Evolutionary conservation across 2,797 vertebrate genomes (phyloP).

Genomic region (Sebastes diploproa): DNA sequence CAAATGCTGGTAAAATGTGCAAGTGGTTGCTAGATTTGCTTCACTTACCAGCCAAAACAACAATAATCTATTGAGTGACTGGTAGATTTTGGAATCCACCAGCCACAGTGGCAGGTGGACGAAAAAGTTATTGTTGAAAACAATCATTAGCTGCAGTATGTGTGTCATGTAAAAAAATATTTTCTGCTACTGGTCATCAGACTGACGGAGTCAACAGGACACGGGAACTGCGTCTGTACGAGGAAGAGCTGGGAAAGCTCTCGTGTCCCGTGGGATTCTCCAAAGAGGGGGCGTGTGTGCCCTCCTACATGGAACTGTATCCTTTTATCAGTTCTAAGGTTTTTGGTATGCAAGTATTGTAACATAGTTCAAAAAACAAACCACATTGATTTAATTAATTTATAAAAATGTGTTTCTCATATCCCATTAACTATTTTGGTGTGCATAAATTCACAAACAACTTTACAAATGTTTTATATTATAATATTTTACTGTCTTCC

Average conservation of each 20-base stretch:
- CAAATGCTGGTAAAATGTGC: neutral
- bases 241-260: conserved; percentile 93
- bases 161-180: neutral
- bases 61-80: too few relatives aligned
- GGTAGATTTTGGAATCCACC: too few relatives aligned
- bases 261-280: conserved; percentile 95
- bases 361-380: too few relatives aligned
- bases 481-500: too few relatives aligned
- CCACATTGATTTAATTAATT: too few relatives aligned
- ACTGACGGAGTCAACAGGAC: conserved; percentile 95
- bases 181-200: conserved; percentile 66
- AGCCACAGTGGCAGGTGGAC: too few relatives aligned
- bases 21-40: neutral
- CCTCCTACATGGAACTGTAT: conserved; percentile 98
- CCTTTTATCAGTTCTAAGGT: conserved; percentile 78
- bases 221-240: conserved; percentile 91
- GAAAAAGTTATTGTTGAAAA: neutral
- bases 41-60: too few relatives aligned
- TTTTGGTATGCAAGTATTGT: neutral
- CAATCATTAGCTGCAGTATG: neutral
- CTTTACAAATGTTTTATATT: too few relatives aligned
- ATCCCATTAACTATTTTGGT: too few relatives aligned
- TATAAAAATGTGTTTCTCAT: too few relatives aligned
- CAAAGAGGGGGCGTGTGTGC: conserved; percentile 96
- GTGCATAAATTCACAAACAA: too few relatives aligned